Base-by-base conservation (phyloP, 1,140 invertebrate genomes). In the Habropoda laboriosa region DNA sequence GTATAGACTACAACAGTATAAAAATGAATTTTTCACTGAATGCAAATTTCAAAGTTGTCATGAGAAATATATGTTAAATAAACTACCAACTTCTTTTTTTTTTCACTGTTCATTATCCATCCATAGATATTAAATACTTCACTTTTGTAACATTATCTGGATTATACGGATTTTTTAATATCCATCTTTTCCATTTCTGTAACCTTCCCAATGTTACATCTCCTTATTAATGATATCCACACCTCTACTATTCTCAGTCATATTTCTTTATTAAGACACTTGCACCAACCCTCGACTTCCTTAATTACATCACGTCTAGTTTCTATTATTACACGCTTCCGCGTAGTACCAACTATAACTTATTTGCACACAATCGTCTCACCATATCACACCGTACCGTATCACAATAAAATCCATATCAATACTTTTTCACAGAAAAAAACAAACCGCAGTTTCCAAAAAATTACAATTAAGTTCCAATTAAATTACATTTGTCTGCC, bases 321-420 rank as follows among this genome's bases (percentile, higher is more conserved):
- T 61, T 61, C 32, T 38, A 61, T 38, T 61, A 61, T 61, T 61
- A 24, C 12, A 61, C 32, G 21, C 21, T 61, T 61, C 12, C 58
- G 32, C 58, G 12, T 61, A 38, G 5, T 38, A 38, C n/a, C n/a
- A 35, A 60, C 21, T 35, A 13, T 35, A 60, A 35, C 49, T 51
- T 51, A 51, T 51, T 51, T 51, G 49, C 49, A 51, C 4, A 35
- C 18, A 60, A 35, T 35, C 8, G 12, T 35, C 13, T 60, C 57
- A 35, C 10, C 32, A 60, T 60, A 60, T 21, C 6, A 21, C 7
- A n/a, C 21, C 21, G 7, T 12, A 13, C n/a, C 3, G 49, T 21
- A 21, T 8, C 6, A 51, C 49, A 5, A n/a, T 60, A 35, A 60
- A 35, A 35, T 60, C 6, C 7, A 4, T 10, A 35, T 58, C 18